Conservation (phyloP, 2,797 vertebrate species). For the Megalops cyprinoides region DNA sequence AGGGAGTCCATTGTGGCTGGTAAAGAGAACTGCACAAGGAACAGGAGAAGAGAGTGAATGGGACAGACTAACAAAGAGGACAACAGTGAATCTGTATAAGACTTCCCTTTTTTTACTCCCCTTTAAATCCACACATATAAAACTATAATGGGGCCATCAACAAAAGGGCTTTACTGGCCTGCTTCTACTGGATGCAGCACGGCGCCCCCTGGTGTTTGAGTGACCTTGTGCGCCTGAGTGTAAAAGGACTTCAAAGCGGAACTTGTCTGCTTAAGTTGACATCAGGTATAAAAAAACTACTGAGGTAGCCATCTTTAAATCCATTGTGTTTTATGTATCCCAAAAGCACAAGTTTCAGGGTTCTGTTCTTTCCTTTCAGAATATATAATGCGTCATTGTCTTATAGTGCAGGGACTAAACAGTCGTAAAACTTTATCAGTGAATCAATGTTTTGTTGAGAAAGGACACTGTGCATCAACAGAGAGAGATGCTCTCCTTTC, state of each 20-base stretch:
- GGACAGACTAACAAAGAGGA: not conserved
- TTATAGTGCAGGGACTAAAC: not conserved
- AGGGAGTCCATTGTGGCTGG: too few relatives aligned
- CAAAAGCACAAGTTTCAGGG: too few relatives aligned
- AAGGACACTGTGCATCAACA: not conserved
- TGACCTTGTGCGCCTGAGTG: constrained; percentile 5
- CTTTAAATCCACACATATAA: not conserved
- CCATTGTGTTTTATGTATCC: not conserved
- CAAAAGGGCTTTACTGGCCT: not conserved
- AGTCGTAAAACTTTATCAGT: not conserved
- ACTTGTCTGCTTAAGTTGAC: not conserved
- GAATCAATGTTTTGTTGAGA: not conserved
- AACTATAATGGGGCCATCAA: not conserved
- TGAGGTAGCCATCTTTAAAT: not conserved
- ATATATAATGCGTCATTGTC: not conserved
- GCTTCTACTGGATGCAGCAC: not conserved
- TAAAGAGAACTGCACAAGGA: not conserved
- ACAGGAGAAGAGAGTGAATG: not conserved
- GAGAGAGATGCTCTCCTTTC: not conserved
- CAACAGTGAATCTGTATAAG: not conserved
- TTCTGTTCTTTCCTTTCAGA: not conserved
- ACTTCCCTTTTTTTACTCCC: not conserved
- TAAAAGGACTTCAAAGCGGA: not conserved
- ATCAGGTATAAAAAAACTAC: not conserved
- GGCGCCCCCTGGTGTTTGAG: not conserved